A percentile compares a stretch with the other conserved stretches of the same genome.
These are phyloP conservation scores for Dryococelus australis DNA, from an alignment of 2,888 invertebrate species.

Conservation along the genomic window DNA sequence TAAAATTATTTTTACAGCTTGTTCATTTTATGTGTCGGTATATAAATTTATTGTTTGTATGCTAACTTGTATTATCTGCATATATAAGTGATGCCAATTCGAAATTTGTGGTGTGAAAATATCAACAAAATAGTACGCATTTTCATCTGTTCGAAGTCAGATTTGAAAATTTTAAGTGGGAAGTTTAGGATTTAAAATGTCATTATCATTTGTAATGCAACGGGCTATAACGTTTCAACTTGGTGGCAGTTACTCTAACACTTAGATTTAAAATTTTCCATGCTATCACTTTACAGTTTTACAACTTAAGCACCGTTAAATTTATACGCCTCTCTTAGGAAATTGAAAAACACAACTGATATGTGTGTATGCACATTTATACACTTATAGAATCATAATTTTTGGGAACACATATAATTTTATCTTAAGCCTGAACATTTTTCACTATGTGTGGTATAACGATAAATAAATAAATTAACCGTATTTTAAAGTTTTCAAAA, in stretches of 20 bases:
- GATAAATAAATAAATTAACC: background rate
- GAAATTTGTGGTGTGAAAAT: too few relatives aligned
- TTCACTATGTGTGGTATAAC: background rate
- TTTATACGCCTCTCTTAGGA: background rate
- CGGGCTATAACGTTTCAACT: background rate
- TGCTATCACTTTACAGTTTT: background rate
- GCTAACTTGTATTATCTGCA: too few relatives aligned
- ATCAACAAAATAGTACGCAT: too few relatives aligned
- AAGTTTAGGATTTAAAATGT: too few relatives aligned
- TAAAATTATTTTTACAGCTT: too few relatives aligned
- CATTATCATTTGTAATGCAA: too few relatives aligned
- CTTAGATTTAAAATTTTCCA: background rate
- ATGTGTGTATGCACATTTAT: background rate
- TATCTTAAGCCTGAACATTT: background rate
- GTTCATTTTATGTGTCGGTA: too few relatives aligned
- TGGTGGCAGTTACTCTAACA: background rate
- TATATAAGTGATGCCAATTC: too few relatives aligned
- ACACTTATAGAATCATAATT: background rate
- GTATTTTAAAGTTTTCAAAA: background rate
- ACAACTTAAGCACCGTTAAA: background rate
- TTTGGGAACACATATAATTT: background rate
- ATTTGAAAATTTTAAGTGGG: too few relatives aligned
- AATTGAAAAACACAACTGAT: background rate
- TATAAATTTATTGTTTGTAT: too few relatives aligned
- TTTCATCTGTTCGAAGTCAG: too few relatives aligned